Evolutionary conservation across 1,140 invertebrate species (phyloP), one percentile per base, ranked within the genome.

Genomic region (Drosophila jambulina): DNA sequence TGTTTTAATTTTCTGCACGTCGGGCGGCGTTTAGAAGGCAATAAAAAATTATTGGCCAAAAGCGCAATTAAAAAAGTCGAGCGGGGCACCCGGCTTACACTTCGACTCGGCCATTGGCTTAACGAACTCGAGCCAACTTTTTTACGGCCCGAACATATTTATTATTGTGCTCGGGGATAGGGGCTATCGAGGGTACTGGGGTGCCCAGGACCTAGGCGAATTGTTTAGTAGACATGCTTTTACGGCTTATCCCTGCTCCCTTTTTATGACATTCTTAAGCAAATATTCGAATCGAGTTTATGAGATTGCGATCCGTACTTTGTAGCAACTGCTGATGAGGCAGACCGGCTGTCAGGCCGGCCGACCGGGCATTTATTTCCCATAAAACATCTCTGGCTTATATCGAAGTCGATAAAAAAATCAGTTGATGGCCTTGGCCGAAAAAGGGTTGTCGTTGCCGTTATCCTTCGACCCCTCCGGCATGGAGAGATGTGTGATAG

Each of bases 21-120:
- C 40, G 49, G 17, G 12, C 21, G 45, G 56, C 84, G 82, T 81
- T 88, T 88, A 88, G 80, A 84, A 71, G 70, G 64, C 61, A 70
- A 85, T 90, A 79, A 90, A 90, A 87, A 90, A 82, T 80, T 80
- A 90, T 90, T 81, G 75, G 60, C 56, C 76, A 70, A 78, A 17
- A 74, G 85, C 63, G 54, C 85, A 90, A 90, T 90, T 90, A 90
- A 90, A 80, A 90, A 80, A 74, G 78, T 74, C 78, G 68, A 90
- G 84, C 78, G 61, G 88, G 81, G 75, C 61, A 38, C 53, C 38
- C 42, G 61, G 58, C 57, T 45, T 62, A 48, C 49, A 40, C 25
- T 46, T 32, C 19, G 42, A 29, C 29, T 67, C 29, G 63, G 29
- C 56, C 63, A 45, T 61, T 61, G 57, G 27, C 58, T 68, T 78